Evolutionary conservation across 2,113 vertebrate genomes (phyloP).

Genomic region (Osmerus mordax): DNA sequence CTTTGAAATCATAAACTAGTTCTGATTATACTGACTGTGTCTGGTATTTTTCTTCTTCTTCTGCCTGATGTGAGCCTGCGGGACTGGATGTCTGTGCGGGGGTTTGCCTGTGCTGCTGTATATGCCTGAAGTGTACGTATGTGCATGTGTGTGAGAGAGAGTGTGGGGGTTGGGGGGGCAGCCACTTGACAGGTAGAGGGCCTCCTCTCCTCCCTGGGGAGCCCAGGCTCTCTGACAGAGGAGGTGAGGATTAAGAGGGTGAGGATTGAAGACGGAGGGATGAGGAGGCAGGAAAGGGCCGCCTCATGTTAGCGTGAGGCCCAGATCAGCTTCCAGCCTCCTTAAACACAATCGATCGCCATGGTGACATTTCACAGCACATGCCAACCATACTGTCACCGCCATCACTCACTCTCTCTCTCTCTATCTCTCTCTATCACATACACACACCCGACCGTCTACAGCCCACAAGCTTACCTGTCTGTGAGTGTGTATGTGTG

Average conservation of each 20-base stretch:
- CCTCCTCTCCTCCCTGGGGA: conserved; percentile 49
- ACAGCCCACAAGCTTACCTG: conserved; percentile 5
- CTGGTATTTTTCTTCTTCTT: conserved; percentile 47
- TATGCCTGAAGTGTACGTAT: neutral
- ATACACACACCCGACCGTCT: conserved; percentile 7
- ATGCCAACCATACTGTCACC: conserved; percentile 67
- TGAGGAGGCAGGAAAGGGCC: conserved; percentile 50
- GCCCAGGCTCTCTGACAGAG: conserved; percentile 46
- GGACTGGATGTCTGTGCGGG: neutral
- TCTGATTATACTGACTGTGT: conserved; percentile 70
- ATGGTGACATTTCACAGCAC: conserved; percentile 74
- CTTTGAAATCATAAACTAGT: conserved; percentile 83
- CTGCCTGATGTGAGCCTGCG: too few species aligned
- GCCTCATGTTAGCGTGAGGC: conserved; percentile 66
- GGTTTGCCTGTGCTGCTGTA: conserved; percentile 11
- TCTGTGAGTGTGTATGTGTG: neutral
- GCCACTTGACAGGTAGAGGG: conserved; percentile 63
- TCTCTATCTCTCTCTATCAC: conserved; percentile 19
- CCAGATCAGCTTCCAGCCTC: conserved; percentile 72
- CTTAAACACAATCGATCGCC: conserved; percentile 76
- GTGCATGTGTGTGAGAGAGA: conserved; percentile 3
- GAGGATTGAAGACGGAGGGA: conserved; percentile 21
- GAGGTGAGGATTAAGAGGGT: conserved; percentile 56
- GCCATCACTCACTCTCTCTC: conserved; percentile 58
- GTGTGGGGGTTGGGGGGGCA: conserved; percentile 35